These are phyloP conservation scores for Falco peregrinus DNA, from an alignment of 2,797 vertebrate species.

Conservation along the genomic window DNA sequence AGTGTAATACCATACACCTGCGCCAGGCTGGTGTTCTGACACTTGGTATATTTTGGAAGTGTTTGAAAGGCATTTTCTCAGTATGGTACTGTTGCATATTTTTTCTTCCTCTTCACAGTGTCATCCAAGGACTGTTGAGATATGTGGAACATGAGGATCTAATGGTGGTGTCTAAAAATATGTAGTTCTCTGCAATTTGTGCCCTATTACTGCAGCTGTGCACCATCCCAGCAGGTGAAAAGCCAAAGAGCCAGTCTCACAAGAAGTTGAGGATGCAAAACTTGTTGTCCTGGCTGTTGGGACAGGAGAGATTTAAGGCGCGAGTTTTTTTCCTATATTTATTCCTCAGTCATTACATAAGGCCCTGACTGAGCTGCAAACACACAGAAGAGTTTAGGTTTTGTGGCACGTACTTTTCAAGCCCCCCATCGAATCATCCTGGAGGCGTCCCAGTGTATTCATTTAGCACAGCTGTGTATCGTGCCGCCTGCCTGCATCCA, in stretches of 20 bases:
- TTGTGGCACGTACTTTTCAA: neutral
- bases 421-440: neutral
- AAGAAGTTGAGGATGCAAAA: neutral
- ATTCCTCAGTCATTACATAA: neutral
- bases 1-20: neutral
- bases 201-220: neutral
- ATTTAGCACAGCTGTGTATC: neutral
- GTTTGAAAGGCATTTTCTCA: neutral
- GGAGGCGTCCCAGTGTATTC: neutral
- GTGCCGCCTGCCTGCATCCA: accelerated
- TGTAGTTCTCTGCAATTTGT: neutral
- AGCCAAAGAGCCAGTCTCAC: neutral
- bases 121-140: neutral
- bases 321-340: neutral
- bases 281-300: neutral
- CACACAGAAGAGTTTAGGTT: neutral
- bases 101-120: neutral
- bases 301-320: neutral
- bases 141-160: neutral
- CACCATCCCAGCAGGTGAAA: neutral
- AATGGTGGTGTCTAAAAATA: neutral
- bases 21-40: neutral
- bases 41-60: neutral
- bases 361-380: neutral
- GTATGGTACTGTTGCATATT: too few species aligned